Conservation (phyloP, 2,888 invertebrate species). For the Pandemis cinnamomeana region DNA sequence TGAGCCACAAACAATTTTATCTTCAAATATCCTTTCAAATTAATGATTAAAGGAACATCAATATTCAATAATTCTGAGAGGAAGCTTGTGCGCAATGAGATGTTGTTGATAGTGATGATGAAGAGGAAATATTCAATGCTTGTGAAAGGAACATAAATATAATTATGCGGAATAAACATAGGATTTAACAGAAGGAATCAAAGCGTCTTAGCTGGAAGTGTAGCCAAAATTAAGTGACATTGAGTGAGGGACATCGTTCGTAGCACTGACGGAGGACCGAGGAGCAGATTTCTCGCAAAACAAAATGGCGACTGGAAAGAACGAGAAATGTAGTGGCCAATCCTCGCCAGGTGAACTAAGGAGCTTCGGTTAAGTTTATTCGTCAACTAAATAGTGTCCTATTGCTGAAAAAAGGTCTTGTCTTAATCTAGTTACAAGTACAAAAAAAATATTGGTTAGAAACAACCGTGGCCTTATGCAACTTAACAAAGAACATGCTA, state of each 20-base stretch:
- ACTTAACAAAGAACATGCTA: no score
- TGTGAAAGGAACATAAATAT: background rate
- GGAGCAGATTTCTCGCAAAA: background rate
- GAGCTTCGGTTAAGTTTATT: background rate
- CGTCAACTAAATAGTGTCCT: no score
- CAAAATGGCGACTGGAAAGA: background rate
- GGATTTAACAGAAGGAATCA: background rate
- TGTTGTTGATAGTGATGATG: no score
- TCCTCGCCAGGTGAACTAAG: background rate
- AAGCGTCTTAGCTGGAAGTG: background rate
- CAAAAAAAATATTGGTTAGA: no score
- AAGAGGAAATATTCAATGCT: background rate
- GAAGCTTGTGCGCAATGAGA: no score
- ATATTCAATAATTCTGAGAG: no score
- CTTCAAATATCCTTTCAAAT: background rate
- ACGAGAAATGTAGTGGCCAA: background rate
- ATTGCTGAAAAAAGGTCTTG: no score
- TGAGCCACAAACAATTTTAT: no score
- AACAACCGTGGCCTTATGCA: no score
- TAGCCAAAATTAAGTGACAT: background rate
- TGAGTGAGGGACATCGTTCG: background rate
- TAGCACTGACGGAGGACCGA: background rate
- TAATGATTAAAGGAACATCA: no score
- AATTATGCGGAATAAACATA: background rate
- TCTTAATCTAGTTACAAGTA: no score